Evolutionary conservation across 2,113 vertebrate species (phyloP).

Genomic region (Caretta caretta): DNA sequence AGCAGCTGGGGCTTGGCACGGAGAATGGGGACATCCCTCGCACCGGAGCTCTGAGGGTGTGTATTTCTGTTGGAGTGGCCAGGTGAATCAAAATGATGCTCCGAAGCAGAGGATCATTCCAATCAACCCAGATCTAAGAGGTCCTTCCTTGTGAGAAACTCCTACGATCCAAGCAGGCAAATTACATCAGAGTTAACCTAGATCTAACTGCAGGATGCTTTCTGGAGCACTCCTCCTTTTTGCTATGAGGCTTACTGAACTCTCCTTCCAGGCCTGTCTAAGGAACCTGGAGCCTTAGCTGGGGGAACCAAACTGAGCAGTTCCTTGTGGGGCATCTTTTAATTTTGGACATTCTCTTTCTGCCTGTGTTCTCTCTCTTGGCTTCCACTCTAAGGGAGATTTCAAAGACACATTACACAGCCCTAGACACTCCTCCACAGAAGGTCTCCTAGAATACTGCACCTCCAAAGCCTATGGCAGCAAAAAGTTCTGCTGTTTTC

Average conservation of each 20-base stretch:
- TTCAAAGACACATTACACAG: background rate
- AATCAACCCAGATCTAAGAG: background rate
- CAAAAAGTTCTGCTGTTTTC: background rate
- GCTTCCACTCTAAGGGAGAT: background rate
- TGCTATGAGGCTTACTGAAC: accelerated
- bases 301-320: slow-evolving; percentile 18
- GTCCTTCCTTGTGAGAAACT: background rate
- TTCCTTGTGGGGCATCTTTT: background rate
- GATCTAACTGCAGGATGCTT: background rate
- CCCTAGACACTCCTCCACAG: background rate
- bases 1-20: background rate
- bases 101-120: background rate
- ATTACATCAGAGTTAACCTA: accelerated
- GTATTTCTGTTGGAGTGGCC: background rate
- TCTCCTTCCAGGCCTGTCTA: slow-evolving; percentile 21
- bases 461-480: background rate
- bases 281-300: slow-evolving; percentile 1
- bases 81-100: slow-evolving; percentile 32
- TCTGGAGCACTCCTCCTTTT: background rate
- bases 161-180: background rate
- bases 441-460: background rate
- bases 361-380: background rate
- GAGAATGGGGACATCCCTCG: background rate
- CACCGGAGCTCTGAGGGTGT: background rate
- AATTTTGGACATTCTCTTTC: background rate